Conservation (phyloP, 2,888 invertebrate species). For the Cataglyphis altisquamis region DNA sequence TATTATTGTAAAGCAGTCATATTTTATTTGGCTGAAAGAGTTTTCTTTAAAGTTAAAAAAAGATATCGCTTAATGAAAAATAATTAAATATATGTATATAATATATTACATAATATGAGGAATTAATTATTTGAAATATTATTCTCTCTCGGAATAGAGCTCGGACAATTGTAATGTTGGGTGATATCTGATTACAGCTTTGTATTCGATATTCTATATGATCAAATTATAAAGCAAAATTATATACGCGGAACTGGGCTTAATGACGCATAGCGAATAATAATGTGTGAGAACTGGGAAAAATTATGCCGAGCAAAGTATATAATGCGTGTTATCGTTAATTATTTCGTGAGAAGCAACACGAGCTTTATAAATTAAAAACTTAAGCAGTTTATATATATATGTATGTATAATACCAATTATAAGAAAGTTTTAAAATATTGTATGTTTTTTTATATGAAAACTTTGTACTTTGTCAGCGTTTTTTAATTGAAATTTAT, state of each 20-base stretch:
- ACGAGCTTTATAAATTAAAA: not conserved
- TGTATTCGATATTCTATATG: constrained; percentile 7
- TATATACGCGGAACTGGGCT: not conserved
- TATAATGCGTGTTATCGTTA: not conserved
- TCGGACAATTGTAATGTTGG: not conserved
- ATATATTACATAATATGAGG: not conserved
- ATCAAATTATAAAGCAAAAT: constrained; percentile 12
- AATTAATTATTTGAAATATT: not conserved
- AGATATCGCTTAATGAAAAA: not conserved
- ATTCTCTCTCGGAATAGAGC: not conserved
- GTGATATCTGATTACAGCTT: constrained; percentile 8
- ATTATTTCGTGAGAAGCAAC: constrained; percentile 14
- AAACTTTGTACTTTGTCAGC: not conserved
- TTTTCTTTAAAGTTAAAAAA: not conserved
- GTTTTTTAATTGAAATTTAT: not conserved
- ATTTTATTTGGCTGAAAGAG: not conserved
- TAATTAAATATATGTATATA: not conserved
- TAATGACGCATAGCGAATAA: constrained; percentile 23
- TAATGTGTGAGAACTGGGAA: constrained; percentile 26
- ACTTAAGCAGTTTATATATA: not conserved
- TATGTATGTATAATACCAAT: not conserved
- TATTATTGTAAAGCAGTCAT: not conserved
- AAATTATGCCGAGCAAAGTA: not conserved
- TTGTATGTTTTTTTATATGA: not conserved
- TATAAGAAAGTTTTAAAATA: not conserved